Conservation (phyloP, 2,113 vertebrate genomes). For the Arizona elegans region DNA sequence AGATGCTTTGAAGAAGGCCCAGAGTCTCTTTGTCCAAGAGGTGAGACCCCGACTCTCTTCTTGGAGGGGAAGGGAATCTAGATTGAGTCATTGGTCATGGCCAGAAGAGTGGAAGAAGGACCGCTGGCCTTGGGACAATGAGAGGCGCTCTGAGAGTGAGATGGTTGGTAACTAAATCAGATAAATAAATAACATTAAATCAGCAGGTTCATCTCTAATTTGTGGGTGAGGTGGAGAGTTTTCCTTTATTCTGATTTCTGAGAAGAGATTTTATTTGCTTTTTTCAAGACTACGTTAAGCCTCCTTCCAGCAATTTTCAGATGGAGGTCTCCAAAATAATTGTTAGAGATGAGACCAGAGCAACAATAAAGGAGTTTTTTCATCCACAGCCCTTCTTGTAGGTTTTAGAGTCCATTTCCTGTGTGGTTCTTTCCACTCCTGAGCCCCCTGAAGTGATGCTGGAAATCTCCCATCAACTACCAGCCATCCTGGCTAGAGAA, state of each 20-base stretch:
- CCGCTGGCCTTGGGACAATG: neutral
- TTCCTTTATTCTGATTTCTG: neutral
- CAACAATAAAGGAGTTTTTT: neutral
- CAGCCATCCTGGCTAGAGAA: neutral
- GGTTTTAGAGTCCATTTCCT: neutral
- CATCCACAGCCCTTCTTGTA: neutral
- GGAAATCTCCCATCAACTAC: neutral
- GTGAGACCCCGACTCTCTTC: slow-evolving; percentile 61
- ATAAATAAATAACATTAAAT: neutral
- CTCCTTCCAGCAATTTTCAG: neutral
- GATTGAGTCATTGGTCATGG: neutral
- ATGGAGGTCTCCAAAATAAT: too few relatives aligned
- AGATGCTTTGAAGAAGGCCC: slow-evolving; percentile 86
- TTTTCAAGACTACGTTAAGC: neutral
- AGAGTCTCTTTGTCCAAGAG: slow-evolving; percentile 94
- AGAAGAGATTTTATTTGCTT: neutral
- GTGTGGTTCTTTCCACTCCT: neutral
- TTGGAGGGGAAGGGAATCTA: neutral
- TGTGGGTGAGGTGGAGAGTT: neutral
- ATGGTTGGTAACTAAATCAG: too few relatives aligned
- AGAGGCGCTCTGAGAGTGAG: too few relatives aligned
- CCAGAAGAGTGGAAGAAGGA: neutral
- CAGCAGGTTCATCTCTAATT: neutral
- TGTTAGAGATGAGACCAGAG: neutral
- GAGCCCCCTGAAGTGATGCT: neutral